These are phyloP conservation scores for Pachymerium ferrugineum DNA, from an alignment of 2,888 invertebrate species.

Conservation along the genomic window DNA sequence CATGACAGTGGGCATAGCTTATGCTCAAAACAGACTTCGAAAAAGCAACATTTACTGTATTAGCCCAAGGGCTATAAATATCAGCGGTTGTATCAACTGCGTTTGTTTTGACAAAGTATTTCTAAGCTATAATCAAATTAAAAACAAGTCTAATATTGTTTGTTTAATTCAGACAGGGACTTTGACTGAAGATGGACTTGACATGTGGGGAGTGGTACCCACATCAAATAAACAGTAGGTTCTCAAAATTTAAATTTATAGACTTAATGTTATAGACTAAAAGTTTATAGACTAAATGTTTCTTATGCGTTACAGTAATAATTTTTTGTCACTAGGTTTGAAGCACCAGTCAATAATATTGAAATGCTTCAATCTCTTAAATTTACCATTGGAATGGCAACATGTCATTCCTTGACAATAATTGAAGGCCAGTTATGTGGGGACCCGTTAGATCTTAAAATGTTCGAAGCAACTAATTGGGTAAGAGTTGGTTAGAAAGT, in stretches of 20 bases:
- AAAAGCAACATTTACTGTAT: conserved; percentile 68
- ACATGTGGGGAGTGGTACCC: conserved; percentile 67
- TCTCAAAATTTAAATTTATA: neutral
- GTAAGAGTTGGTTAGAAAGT: conserved; percentile 38
- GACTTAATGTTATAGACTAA: neutral
- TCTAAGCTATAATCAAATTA: neutral
- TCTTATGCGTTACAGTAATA: neutral
- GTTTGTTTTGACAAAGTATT: conserved; percentile 84
- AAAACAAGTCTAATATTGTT: neutral
- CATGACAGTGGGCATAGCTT: conserved; percentile 74
- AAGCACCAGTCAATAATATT: conserved; percentile 33
- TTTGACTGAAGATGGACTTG: conserved; percentile 79
- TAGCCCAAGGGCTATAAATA: conserved; percentile 69
- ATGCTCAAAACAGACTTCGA: conserved; percentile 66
- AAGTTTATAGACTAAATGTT: neutral
- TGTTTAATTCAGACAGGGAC: conserved; percentile 67
- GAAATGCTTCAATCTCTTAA: conserved; percentile 43
- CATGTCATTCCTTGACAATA: conserved; percentile 76
- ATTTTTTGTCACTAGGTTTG: conserved; percentile 31
- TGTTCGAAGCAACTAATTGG: conserved; percentile 55
- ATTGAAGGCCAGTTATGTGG: conserved; percentile 75
- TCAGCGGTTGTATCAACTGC: conserved; percentile 71
- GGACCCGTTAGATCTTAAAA: conserved; percentile 78
- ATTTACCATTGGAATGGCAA: conserved; percentile 67
- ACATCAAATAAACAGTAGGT: conserved; percentile 42